Conservation (phyloP, 2,888 invertebrate genomes). For the Sclerodermus sp. region DNA sequence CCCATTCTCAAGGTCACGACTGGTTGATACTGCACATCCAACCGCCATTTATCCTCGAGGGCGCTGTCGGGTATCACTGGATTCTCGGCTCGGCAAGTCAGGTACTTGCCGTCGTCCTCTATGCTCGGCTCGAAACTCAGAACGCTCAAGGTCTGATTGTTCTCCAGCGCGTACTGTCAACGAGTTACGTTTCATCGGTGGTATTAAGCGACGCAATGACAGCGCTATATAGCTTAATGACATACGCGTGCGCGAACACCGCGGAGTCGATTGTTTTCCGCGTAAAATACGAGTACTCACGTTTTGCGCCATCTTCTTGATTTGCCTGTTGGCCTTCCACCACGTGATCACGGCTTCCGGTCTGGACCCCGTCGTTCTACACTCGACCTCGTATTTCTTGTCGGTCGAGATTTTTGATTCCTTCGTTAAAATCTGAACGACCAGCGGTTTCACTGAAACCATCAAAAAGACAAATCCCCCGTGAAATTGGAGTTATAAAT, state of each 20-base stretch:
- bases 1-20: slow-evolving; percentile 82
- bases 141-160: slow-evolving; percentile 79
- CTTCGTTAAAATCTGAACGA: slow-evolving; percentile 81
- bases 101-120: slow-evolving; percentile 86
- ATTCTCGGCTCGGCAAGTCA: slow-evolving; percentile 87
- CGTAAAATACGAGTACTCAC: slow-evolving; percentile 62
- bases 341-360: slow-evolving; percentile 85
- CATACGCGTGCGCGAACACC: too few relatives aligned
- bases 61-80: slow-evolving; percentile 80
- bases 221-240: too few relatives aligned
- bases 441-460: slow-evolving; percentile 79
- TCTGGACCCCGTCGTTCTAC: slow-evolving; percentile 81
- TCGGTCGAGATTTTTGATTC: slow-evolving; percentile 83
- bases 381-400: slow-evolving; percentile 84
- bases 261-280: too few relatives aligned
- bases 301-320: slow-evolving; percentile 78
- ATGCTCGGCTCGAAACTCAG: slow-evolving; percentile 80
- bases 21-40: slow-evolving; percentile 89
- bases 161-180: slow-evolving; percentile 75
- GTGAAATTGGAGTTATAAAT: too few relatives aligned
- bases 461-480: slow-evolving; percentile 1
- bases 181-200: too few relatives aligned
- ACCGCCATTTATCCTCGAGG: slow-evolving; percentile 83
- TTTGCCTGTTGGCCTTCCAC: slow-evolving; percentile 85
- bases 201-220: too few relatives aligned